These are phyloP conservation scores for Drosophila lacteicornis DNA, from an alignment of 1,140 invertebrate genomes.

Conservation along the genomic window DNA sequence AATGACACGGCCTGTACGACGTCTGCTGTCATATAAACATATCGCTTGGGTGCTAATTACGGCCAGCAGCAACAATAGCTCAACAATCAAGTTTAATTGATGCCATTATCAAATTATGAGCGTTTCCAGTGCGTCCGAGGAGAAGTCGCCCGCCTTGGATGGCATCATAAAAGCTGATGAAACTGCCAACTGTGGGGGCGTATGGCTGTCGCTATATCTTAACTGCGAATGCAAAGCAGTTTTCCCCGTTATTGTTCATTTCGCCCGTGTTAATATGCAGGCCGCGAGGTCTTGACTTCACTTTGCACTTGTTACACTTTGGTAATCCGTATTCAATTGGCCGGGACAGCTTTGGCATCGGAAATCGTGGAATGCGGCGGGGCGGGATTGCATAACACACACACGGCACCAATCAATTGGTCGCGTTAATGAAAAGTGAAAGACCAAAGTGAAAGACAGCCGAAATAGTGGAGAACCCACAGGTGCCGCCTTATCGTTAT, in stretches of 20 bases:
- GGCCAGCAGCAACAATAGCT: slow-evolving; percentile 44
- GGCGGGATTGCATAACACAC: slow-evolving; percentile 52
- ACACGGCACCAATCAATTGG: slow-evolving; percentile 55
- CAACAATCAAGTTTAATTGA: slow-evolving; percentile 70
- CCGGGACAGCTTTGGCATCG: slow-evolving; percentile 21
- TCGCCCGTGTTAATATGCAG: slow-evolving; percentile 50
- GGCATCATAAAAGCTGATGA: slow-evolving; percentile 71
- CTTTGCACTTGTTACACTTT: slow-evolving; percentile 71
- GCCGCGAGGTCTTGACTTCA: slow-evolving; percentile 25
- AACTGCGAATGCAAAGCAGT: slow-evolving; percentile 37
- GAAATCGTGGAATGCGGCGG: slow-evolving; percentile 50
- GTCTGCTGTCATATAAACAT: slow-evolving; percentile 69
- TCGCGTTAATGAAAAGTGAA: slow-evolving; percentile 79
- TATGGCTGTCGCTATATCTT: slow-evolving; percentile 51
- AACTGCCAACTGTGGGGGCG: slow-evolving; percentile 34
- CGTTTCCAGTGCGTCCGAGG: slow-evolving; percentile 36
- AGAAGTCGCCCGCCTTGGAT: slow-evolving; percentile 33
- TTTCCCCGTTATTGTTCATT: slow-evolving; percentile 35
- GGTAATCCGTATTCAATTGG: slow-evolving; percentile 43
- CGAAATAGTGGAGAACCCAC: slow-evolving; percentile 35
- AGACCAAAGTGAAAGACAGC: slow-evolving; percentile 73
- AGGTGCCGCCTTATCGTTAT: slow-evolving; percentile 26
- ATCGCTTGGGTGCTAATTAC: slow-evolving; percentile 78
- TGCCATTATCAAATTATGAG: slow-evolving; percentile 79
- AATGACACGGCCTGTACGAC: slow-evolving; percentile 67